Base-by-base conservation (phyloP, 2,797 vertebrate genomes). In the Crypturellus tataupa region DNA sequence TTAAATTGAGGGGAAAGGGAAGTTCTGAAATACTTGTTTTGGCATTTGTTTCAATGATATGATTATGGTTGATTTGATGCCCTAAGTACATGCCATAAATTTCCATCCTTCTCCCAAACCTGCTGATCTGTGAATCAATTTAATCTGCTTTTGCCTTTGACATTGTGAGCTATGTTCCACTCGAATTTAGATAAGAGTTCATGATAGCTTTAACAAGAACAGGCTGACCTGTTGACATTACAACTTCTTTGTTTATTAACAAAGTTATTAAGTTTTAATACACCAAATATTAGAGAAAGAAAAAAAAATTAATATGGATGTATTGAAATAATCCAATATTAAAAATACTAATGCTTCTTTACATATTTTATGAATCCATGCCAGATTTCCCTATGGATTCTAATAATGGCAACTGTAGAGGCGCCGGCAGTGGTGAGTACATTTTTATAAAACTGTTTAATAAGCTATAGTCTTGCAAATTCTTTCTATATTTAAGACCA, bases 381-480 rank as follows among this genome's bases (percentile, higher is more conserved):
- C 97, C 98, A 97, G 99, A 99, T 97, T 99, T 99, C 89, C 98
- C 98, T 39, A 98, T 99, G 98, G 99, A 99, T 97, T 98, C 99
- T 75, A 98, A 98, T 96, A 99, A 98, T 15, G 98, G 98, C 67
- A 98, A 99, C 97, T 99, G 99, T 96, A 98, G 98, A 98, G 98
- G 98, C 51, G 68, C 98, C 1, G 85, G 93, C 91, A 96, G 93
- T 10, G 98, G 98, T 98, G 85, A 98, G 98, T 98, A 95, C 27
- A 17, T 56, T n/a, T 78, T 9, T 72, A 42, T 88, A 35, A 82
- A 95, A 46, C 68, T 62, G 4, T 55, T 5, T 68, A 39, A 47
- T 85, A 65, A 81, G 7, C 40, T 87, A 4, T 46, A 58, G 15
- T 68, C 62, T 83, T 71, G 59, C 70, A 69, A 63, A 37, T 77